Evolutionary conservation across 1,140 invertebrate genomes (phyloP), one percentile per base, ranked within the genome.

Genomic region (Megalopta genalis): DNA sequence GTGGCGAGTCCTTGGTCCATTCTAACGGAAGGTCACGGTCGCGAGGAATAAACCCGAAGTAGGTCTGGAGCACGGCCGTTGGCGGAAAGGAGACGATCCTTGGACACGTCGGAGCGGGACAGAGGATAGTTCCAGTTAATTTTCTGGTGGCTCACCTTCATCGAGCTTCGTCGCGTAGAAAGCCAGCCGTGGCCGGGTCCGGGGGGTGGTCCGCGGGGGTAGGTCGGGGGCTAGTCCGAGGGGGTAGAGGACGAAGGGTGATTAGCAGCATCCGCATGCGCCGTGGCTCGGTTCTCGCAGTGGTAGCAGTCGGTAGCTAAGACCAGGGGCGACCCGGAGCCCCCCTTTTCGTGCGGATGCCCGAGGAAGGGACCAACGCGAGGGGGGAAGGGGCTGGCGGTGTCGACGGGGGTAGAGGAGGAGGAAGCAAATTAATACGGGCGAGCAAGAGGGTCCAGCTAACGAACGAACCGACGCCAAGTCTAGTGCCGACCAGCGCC

Each of bases 351-450:
- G 71, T 78, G 71, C 68, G 82, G 85, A 85, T 82, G 80, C 64
- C 27, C 83, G 77, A 83, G 82, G 82, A 72, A 76, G 79, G 79
- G 81, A 80, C 68, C 66, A 82, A 71, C 72, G 62, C 12, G 52
- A 67, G 65, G 59, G 74, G 65, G 52, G 54, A 42, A 70, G 65
- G 62, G 70, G 64, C 16, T 42, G 46, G 32, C 27, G 64, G 52
- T 75, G 77, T 57, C n/a, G 73, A 59, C 74, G 84, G 23, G 81
- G 86, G 42, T 49, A 74, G 82, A 87, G 90, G 88, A 89, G 87
- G 81, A 86, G 85, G 88, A 91, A 91, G 91, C 89, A 91, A 93
- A 93, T 93, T 92, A 92, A 92, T 92, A 92, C 91, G 87, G 89
- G 86, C 89, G 89, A 86, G 86, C 88, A 88, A 91, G 88, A 90